phyloP scores from a whole-genome alignment of 1,140 invertebrate genomes.

The Carcinoscorpius rotundicauda region DNA sequence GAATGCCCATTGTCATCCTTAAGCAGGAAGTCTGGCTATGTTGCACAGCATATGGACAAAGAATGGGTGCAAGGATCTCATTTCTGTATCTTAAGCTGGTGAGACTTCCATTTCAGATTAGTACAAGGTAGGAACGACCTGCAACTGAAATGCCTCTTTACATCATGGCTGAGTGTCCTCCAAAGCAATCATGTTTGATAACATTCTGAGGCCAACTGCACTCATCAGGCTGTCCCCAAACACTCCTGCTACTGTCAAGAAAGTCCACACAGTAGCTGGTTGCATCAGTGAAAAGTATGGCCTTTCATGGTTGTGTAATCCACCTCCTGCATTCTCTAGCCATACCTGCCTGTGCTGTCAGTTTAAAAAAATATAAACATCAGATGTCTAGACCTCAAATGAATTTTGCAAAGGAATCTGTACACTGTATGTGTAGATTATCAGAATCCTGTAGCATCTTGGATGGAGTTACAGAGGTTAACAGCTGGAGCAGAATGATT shows the following conservation, averaged over 20 bases:
- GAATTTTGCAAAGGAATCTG: no score
- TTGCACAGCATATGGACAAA: constrained; percentile 5
- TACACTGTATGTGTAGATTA: no score
- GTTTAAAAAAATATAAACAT: no score
- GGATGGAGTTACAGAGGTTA: no score
- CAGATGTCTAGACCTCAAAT: no score
- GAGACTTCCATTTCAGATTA: constrained; percentile 5
- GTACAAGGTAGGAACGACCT: background rate
- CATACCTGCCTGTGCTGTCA: no score
- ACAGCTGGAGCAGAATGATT: no score
- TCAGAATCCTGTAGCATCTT: no score
- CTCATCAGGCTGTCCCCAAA: background rate
- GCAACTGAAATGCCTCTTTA: background rate
- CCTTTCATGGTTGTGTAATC: background rate
- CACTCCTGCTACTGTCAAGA: background rate
- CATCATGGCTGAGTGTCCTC: background rate
- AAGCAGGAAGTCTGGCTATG: background rate
- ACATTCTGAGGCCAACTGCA: background rate
- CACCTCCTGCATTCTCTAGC: background rate
- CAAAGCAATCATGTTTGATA: background rate
- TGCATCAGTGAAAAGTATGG: background rate
- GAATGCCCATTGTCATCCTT: background rate
- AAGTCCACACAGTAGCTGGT: background rate
- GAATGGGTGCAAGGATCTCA: constrained; percentile 7
- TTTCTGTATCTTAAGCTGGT: constrained; percentile 3